Conservation (phyloP, 2,113 vertebrate genomes). For the Corvus hawaiiensis region DNA sequence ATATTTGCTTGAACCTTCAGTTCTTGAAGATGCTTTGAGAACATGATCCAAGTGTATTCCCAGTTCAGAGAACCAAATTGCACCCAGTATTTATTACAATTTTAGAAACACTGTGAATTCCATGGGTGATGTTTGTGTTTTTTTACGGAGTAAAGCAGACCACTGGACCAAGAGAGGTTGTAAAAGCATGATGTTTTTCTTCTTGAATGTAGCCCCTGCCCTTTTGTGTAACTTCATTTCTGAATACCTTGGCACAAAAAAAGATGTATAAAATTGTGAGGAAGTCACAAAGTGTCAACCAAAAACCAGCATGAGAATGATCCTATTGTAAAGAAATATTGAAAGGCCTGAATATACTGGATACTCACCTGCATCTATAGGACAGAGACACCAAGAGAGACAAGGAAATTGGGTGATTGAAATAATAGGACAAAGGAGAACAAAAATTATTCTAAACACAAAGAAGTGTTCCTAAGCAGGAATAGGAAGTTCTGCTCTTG, state of each 20-base stretch:
- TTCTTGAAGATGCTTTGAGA: not conserved
- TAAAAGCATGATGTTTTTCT: not conserved
- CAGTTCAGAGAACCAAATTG: not conserved
- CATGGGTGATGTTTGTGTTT: not conserved
- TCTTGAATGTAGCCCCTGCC: not conserved
- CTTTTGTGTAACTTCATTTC: not conserved
- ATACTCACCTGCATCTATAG: not conserved
- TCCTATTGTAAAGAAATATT: not conserved
- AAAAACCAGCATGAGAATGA: not conserved
- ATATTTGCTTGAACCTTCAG: not conserved
- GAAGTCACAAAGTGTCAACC: not conserved
- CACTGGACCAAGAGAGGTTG: not conserved
- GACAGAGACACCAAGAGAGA: not conserved
- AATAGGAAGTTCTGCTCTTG: not conserved
- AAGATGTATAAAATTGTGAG: not conserved
- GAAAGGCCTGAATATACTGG: not conserved
- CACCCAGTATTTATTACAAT: not conserved
- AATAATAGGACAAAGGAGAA: not conserved
- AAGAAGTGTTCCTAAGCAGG: not conserved
- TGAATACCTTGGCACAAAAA: not conserved
- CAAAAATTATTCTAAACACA: not conserved
- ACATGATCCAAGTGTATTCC: not conserved
- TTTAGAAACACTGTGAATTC: not conserved
- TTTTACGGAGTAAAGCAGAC: not conserved
- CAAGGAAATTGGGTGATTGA: not conserved